Evolutionary conservation across 2,113 vertebrate species (phyloP), one percentile per base, ranked within the genome.

Genomic region (Phalacrocorax carbo): DNA sequence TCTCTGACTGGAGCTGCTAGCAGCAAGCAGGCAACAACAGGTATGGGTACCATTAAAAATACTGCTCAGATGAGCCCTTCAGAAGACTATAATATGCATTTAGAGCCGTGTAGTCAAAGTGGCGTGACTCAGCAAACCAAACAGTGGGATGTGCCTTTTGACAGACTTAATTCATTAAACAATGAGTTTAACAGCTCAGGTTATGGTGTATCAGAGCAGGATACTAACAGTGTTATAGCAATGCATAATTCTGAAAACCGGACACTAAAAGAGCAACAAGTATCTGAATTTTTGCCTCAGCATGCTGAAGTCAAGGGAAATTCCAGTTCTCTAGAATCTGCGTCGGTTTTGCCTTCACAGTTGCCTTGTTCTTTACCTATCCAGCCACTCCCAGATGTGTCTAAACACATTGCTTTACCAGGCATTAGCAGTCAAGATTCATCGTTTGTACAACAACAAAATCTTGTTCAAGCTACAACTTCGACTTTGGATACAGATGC

Each of bases 1-100:
- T 96, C 97, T 71, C 97, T 94, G 64, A 82, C 86, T 62, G 96
- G 91, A 90, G 78, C 96, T 95, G 60, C 68, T 92, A 94, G 87
- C 91, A 98, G 44, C 94, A 98, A 95, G 96, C 98, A 98, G 58
- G 80, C 81, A 69, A 51, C 76, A 90, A 91, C 64, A 19, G 98
- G 97, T 77, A 68, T 23, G 54, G 96, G 93, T 94, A 44, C 90
- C 55, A 49, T 95, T 86, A 96, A 95, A 96, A 97, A 29, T 55
- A 49, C 3, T 82, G 65, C 86, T 93, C 93, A 97, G 52, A 15
- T 86, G 73, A 70, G 65, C 82, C 54, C 86, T 72, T 92, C 92
- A 86, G 81, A 98, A 92, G 97, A 97, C 84, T 96, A 15, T 64
- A 90, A 75, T 66, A 5, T 52, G 66, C 91, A 92, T 93, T 82